Conservation (phyloP, 2,888 invertebrate species). For the Scaptodrosophila latifasciaeformis region DNA sequence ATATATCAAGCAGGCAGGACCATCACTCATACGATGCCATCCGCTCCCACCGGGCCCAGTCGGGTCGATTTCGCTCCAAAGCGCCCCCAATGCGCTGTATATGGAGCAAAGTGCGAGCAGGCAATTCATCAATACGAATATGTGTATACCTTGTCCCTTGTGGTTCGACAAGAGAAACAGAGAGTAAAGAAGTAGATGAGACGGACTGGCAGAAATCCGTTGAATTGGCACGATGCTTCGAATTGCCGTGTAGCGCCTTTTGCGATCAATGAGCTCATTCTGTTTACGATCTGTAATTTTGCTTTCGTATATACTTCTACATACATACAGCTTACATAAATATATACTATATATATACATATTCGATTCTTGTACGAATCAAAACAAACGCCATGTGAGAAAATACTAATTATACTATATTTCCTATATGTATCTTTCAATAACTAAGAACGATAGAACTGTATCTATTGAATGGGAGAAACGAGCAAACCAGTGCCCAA, state of each 20-base stretch:
- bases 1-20: conserved; percentile 29
- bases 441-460: too few species aligned
- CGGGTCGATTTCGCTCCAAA: background rate
- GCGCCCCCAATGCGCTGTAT: conserved; percentile 2
- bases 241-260: conserved; percentile 18
- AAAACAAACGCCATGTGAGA: too few species aligned
- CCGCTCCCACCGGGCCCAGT: conserved; percentile 27
- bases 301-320: conserved; percentile 22
- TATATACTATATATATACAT: background rate
- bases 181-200: too few species aligned
- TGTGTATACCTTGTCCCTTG: conserved; percentile 23
- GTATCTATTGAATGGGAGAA: too few species aligned
- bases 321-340: conserved; percentile 4
- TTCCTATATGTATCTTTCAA: too few species aligned
- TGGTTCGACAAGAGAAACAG: too few species aligned
- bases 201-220: background rate
- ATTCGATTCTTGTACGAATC: background rate
- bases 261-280: conserved; percentile 54
- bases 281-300: conserved; percentile 37
- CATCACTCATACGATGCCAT: conserved; percentile 31
- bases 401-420: too few species aligned
- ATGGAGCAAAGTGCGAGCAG: conserved; percentile 16
- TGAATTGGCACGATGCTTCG: conserved; percentile 10
- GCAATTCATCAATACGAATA: conserved; percentile 31
- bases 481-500: too few species aligned